Conservation (phyloP, 2,888 invertebrate species). For the Eurois occulta region DNA sequence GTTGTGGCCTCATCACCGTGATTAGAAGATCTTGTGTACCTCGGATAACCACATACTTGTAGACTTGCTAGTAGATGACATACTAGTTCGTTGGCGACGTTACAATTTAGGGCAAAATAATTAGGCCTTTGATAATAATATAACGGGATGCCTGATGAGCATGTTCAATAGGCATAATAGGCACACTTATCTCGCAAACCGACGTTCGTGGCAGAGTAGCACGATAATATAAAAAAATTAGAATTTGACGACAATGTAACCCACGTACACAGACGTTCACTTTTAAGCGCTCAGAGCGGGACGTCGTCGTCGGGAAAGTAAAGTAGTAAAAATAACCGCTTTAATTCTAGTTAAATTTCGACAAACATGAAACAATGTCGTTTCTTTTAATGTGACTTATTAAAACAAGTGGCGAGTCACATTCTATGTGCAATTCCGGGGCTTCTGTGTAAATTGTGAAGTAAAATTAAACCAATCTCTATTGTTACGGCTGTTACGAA, state of each 20-base stretch:
- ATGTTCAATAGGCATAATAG: constrained; percentile 1
- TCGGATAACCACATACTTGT: constrained; percentile 50
- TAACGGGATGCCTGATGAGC: constrained; percentile 22
- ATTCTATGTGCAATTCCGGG: constrained; percentile 3
- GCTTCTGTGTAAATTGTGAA: constrained; percentile 5
- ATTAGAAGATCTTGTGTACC: constrained; percentile 70
- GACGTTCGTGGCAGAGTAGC: background rate
- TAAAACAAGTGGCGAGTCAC: background rate
- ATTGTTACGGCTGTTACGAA: background rate
- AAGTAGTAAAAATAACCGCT: constrained; percentile 27
- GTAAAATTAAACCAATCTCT: constrained; percentile 1
- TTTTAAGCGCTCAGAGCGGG: constrained; percentile 31
- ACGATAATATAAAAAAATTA: constrained; percentile 14
- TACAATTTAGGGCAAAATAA: constrained; percentile 37
- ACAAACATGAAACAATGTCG: constrained; percentile 26
- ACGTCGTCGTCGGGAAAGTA: constrained; percentile 6
- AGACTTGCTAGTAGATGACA: constrained; percentile 54
- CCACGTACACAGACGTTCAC: constrained; percentile 33
- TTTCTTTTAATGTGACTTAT: constrained; percentile 19
- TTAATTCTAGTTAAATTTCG: constrained; percentile 29
- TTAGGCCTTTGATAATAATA: constrained; percentile 36
- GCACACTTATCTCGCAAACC: background rate
- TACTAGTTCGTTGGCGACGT: constrained; percentile 28
- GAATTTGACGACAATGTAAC: constrained; percentile 29
- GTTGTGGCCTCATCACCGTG: constrained; percentile 70